Conservation (phyloP, 2,113 vertebrate species). For the Pao palembangensis region DNA sequence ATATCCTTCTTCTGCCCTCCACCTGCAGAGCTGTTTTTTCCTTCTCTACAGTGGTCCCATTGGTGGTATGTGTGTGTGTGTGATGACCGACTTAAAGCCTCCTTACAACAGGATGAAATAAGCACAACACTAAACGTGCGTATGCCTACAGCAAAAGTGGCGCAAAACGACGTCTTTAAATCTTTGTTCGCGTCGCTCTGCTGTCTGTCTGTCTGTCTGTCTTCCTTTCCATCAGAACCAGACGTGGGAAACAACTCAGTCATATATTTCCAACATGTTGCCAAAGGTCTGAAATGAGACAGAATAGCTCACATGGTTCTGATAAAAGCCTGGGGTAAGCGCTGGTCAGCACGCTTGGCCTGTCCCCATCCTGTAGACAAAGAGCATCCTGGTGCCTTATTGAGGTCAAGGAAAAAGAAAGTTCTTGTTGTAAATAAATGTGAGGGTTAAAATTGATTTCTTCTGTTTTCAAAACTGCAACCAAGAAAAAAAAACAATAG, state of each 20-base stretch:
- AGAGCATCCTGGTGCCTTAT: not conserved
- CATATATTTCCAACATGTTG: conserved; percentile 23
- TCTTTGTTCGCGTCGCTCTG: conserved; percentile 1
- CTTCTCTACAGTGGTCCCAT: conserved; percentile 35
- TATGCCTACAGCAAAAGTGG: too few species aligned
- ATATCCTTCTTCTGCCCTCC: conserved; percentile 52
- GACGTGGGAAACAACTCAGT: conserved; percentile 44
- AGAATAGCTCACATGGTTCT: conserved; percentile 65
- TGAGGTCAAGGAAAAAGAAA: conserved; percentile 21
- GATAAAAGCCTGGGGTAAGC: conserved; percentile 51
- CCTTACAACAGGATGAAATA: too few species aligned
- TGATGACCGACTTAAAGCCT: not conserved
- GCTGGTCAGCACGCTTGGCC: conserved; percentile 37
- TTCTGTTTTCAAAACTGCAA: not conserved
- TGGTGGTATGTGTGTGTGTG: conserved; percentile 10
- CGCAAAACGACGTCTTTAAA: too few species aligned
- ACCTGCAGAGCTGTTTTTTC: conserved; percentile 30
- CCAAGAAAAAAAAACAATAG: not conserved
- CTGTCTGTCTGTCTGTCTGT: conserved; percentile 18
- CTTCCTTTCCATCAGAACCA: conserved; percentile 54
- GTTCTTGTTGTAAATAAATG: conserved; percentile 25
- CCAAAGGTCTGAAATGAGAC: conserved; percentile 61
- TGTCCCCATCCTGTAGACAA: conserved; percentile 18
- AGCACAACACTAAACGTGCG: too few species aligned
- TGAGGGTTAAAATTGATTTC: not conserved